These are phyloP conservation scores for Chiridota heheva DNA, from an alignment of 35 echinoderm and acorn worm genomes.

Conservation along the genomic window DNA sequence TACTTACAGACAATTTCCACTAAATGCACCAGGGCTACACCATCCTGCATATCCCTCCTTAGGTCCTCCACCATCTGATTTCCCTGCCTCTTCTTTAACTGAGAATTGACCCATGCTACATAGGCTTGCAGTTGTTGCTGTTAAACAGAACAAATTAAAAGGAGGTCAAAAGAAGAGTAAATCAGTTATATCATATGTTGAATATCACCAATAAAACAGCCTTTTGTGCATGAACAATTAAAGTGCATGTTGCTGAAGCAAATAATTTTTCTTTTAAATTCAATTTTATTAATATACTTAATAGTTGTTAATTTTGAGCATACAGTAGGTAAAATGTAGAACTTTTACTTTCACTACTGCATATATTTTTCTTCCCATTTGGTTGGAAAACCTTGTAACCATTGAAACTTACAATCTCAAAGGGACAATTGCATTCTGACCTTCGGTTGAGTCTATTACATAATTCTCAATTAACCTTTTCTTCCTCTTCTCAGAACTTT, in stretches of 20 bases:
- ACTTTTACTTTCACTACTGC: too few species aligned
- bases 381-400: too few species aligned
- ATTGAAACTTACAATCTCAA: too few species aligned
- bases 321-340: not conserved
- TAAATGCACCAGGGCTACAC: slow-evolving; percentile 87
- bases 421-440: too few species aligned
- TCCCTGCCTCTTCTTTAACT: slow-evolving; percentile 91
- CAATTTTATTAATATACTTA: too few species aligned
- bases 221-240: not conserved
- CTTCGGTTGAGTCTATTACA: too few species aligned
- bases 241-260: not conserved
- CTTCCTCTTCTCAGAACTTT: too few species aligned
- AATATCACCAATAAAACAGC: not conserved
- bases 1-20: slow-evolving; percentile 99
- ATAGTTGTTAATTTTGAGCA: not conserved
- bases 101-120: slow-evolving; percentile 97
- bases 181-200: not conserved
- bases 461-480: too few species aligned
- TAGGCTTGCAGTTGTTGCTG: slow-evolving; percentile 99
- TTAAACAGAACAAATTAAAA: slow-evolving; percentile 24
- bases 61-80: slow-evolving; percentile 93
- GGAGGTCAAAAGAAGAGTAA: not conserved
- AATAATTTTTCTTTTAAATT: not conserved
- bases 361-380: too few species aligned
- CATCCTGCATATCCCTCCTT: slow-evolving; percentile 92